A percentile compares a stretch with the other conserved stretches of the same genome.
Evolutionary conservation across 2,797 vertebrate species (phyloP).

Genomic region (Xenops minutus): DNA sequence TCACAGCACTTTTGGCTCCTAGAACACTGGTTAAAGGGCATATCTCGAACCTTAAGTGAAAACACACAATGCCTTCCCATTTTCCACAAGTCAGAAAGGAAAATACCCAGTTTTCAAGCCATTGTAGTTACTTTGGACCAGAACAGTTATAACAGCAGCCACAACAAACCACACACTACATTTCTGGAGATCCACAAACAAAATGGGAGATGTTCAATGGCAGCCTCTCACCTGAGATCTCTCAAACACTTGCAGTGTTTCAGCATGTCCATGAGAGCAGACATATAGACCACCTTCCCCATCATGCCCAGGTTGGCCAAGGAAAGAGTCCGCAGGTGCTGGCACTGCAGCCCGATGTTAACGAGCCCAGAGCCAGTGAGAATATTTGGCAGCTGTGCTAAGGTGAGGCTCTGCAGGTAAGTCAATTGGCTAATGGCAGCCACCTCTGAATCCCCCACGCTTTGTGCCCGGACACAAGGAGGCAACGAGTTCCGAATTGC

Average conservation of each 20-base stretch:
- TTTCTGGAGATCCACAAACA: neutral
- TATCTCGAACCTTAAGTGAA: neutral
- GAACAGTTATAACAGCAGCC: neutral
- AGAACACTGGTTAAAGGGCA: neutral
- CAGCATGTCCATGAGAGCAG: constrained; percentile 87
- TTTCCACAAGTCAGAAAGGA: neutral
- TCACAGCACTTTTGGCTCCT: neutral
- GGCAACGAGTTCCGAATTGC: constrained; percentile 89
- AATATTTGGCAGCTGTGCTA: constrained; percentile 91
- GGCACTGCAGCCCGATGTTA: constrained; percentile 81
- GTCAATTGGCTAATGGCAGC: constrained; percentile 84
- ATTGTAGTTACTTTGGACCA: neutral
- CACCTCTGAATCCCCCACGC: constrained; percentile 85
- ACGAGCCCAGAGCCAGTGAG: constrained; percentile 87
- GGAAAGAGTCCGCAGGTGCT: constrained; percentile 85
- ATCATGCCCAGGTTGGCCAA: constrained; percentile 92
- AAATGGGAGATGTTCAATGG: neutral
- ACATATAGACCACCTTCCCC: constrained; percentile 88
- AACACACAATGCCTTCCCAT: accelerated
- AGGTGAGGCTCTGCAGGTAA: constrained; percentile 84
- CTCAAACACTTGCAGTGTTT: constrained; percentile 84
- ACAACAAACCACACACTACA: neutral
- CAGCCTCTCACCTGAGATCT: constrained; percentile 83
- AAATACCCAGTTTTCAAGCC: neutral
- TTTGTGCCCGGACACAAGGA: constrained; percentile 85